These are phyloP conservation scores for Chiroxiphia lanceolata DNA, from an alignment of 2,797 vertebrate genomes.

Conservation along the genomic window DNA sequence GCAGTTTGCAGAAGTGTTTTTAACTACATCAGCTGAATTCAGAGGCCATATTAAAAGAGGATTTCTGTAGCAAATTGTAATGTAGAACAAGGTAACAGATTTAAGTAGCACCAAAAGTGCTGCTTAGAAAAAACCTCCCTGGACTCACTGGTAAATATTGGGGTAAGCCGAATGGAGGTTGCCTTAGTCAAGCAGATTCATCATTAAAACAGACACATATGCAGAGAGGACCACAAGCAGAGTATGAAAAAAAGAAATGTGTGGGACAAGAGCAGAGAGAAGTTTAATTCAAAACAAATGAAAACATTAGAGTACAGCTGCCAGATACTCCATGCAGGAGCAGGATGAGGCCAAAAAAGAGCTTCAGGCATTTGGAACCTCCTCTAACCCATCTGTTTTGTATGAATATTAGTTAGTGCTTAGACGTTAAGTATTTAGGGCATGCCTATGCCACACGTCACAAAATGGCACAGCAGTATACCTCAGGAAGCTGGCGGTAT, in stretches of 20 bases:
- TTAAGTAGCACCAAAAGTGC: neutral
- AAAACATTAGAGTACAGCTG: neutral
- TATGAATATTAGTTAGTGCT: neutral
- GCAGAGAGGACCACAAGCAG: neutral
- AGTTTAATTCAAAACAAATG: neutral
- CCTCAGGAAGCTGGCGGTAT: neutral
- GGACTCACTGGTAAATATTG: neutral
- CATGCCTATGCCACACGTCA: neutral
- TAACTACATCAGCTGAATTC: neutral
- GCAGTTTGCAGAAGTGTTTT: neutral
- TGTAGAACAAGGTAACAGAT: neutral
- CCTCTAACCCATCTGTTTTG: conserved; percentile 27
- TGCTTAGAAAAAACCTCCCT: neutral
- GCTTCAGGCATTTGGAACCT: conserved; percentile 1
- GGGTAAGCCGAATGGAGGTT: neutral
- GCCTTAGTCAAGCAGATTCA: neutral
- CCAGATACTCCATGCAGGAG: neutral
- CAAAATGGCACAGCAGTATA: neutral
- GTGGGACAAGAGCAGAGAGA: neutral
- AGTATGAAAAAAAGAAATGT: neutral
- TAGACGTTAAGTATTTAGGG: neutral
- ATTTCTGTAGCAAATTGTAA: neutral
- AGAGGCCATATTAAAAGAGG: neutral
- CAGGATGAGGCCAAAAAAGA: neutral
- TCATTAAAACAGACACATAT: neutral